A percentile compares a stretch with the other conserved stretches of the same genome.
These are phyloP conservation scores for Diadegma fenestrale DNA, from an alignment of 2,888 invertebrate genomes.

Conservation along the genomic window DNA sequence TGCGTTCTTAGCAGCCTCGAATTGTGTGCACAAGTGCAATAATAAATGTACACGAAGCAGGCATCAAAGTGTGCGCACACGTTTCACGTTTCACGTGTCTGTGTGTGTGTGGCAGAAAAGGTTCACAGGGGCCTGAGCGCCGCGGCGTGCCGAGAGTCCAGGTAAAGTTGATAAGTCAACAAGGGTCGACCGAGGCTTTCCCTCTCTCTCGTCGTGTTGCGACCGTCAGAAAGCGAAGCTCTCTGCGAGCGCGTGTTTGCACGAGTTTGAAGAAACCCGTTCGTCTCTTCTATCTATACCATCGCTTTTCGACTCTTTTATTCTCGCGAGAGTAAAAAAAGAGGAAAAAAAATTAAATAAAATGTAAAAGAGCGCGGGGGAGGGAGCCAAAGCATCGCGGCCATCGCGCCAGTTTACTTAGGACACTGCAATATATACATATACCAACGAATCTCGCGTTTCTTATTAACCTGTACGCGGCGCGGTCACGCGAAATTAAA, in stretches of 20 bases:
- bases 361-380: not conserved
- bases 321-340: conserved; percentile 39
- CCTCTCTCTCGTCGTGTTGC: conserved; percentile 32
- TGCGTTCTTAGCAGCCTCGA: not conserved
- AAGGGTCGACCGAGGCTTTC: conserved; percentile 74
- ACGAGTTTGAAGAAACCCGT: conserved; percentile 84
- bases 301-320: conserved; percentile 67
- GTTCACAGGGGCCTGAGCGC: conserved; percentile 37
- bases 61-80: not conserved
- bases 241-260: conserved; percentile 79
- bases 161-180: conserved; percentile 83
- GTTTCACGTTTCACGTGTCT: not conserved
- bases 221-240: conserved; percentile 55
- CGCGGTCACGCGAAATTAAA: conserved; percentile 32
- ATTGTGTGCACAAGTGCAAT: not conserved
- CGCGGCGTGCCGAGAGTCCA: conserved; percentile 67
- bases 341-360: not conserved
- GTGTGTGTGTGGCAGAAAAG: conserved; percentile 34
- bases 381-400: conserved; percentile 48
- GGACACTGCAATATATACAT: conserved; percentile 69
- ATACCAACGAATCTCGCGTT: conserved; percentile 8
- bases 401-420: conserved; percentile 78
- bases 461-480: conserved; percentile 19
- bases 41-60: conserved; percentile 1
- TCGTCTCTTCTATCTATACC: conserved; percentile 75